These are phyloP conservation scores for Pseudomugil tenellus DNA, from an alignment of 2,797 vertebrate species.

Conservation along the genomic window DNA sequence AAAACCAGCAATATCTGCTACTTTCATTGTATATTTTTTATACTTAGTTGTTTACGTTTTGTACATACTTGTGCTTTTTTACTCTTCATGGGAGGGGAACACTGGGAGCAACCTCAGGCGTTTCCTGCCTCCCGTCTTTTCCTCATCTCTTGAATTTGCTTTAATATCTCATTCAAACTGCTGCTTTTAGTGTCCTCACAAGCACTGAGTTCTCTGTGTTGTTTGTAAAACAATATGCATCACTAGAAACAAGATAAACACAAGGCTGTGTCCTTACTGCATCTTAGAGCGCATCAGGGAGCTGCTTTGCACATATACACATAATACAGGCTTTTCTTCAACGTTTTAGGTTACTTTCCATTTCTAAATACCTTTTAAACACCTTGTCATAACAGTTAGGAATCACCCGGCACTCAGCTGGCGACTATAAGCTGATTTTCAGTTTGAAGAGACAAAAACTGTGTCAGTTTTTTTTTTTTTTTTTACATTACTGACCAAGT, in stretches of 20 bases:
- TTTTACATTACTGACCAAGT: background rate
- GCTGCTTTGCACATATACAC: background rate
- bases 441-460: background rate
- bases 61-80: background rate
- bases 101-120: background rate
- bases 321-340: background rate
- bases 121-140: slow-evolving; percentile 3
- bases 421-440: background rate
- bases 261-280: background rate
- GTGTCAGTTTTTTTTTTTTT: background rate
- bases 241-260: background rate
- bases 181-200: background rate
- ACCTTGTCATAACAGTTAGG: background rate
- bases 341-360: background rate
- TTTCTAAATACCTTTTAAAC: background rate
- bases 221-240: background rate
- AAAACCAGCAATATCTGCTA: background rate
- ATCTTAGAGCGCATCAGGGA: background rate
- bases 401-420: background rate
- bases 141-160: background rate
- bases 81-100: background rate
- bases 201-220: background rate
- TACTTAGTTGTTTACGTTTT: background rate
- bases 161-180: background rate
- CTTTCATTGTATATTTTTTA: background rate